Base-by-base conservation (phyloP, 2,113 vertebrate genomes). In the Echinops telfairi region DNA sequence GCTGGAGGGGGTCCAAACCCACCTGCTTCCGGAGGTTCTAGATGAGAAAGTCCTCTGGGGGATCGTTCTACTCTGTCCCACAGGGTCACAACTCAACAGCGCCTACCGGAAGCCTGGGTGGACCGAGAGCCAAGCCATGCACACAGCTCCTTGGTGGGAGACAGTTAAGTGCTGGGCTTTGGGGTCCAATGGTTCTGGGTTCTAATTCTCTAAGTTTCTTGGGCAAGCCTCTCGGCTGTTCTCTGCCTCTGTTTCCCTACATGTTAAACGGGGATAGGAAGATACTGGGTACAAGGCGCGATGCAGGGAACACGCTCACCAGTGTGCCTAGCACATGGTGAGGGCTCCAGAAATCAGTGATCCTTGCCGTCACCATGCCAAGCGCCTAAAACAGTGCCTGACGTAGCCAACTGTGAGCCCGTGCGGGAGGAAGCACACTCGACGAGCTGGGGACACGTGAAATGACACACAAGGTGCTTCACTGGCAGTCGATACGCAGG, bases 181-280 rank as follows among this genome's bases (percentile, higher is more conserved):
- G 62, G 58, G 68, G 23, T 75, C 62, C 77, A 19, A 58, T 17
- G 60, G 89, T 36, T 47, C 75, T 77, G 40, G 76, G 20, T 68
- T 86, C 87, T 47, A 79, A 70, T 71, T 12, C 89, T 19, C 57
- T 79, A 64, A 43, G 47, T 70, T 87, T 76, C 79, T 70, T 70
- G 31, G 31, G 36, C 38, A 92, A 88, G 27, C 71, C 29, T 68
- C 17, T 93, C 80, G 71, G 53, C 17, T 36, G 15, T 43, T 64
- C 19, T 53, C 23, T 60, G 68, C 47, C n/a, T 85, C 71, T 19
- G 71, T 92, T 95, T 94, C 70, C n/a, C 31, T 38, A 91, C 53
- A 76, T 36, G 36, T 53, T 86, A 62, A 40, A 66, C 31, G 38
- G 60, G 4, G 23, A 78, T 23, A 60, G 10, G 23, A 66, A 66